Evolutionary conservation across 2,888 invertebrate species (phyloP), one percentile per base, ranked within the genome.

Genomic region (Drosophila mettleri): DNA sequence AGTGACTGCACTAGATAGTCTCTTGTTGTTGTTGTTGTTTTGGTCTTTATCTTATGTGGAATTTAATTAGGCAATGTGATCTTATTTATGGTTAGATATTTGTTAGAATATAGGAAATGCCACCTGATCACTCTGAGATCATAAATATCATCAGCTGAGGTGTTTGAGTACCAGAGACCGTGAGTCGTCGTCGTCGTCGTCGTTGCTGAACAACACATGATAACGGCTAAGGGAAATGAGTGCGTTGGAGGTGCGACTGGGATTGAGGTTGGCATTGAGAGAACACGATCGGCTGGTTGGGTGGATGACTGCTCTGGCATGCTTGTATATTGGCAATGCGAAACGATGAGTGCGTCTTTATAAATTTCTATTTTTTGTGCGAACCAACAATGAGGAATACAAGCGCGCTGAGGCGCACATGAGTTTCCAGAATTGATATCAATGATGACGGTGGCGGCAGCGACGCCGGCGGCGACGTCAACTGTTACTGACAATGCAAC

Each of bases 371-470:
- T 53, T 53, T 51, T 54, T 57, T 58, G 53, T 43, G 43, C 12
- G 53, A 53, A 53, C 16, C 1, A 18, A 72, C 70, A 72, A 75
- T 63, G 70, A 62, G 55, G 41, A 69, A 73, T 59, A 52, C 43
- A 54, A 82, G 63, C 64, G 65, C 39, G 41, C 43, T 59, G 78
- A 76, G 84, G 63, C 64, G 76, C 64, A 79, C 59, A 57, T 46
- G 48, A 67, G 69, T 65, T 82, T 82, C 63, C 51, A 75, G 54
- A 58, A 61, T 61, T 77, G 58, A 77, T 68, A 73, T 68, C 63
- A 77, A 38, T 60, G 67, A 59, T 72, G 72, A 48, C 69, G 70
- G 14, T 39, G 61, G 48, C 57, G 51, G 31, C 55, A 43, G 14
- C 27, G 34, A 39, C 53, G 33, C 18, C 24, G 52, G 38, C 63